These are phyloP conservation scores for Euplexia lucipara DNA, from an alignment of 2,888 invertebrate genomes.

Conservation along the genomic window DNA sequence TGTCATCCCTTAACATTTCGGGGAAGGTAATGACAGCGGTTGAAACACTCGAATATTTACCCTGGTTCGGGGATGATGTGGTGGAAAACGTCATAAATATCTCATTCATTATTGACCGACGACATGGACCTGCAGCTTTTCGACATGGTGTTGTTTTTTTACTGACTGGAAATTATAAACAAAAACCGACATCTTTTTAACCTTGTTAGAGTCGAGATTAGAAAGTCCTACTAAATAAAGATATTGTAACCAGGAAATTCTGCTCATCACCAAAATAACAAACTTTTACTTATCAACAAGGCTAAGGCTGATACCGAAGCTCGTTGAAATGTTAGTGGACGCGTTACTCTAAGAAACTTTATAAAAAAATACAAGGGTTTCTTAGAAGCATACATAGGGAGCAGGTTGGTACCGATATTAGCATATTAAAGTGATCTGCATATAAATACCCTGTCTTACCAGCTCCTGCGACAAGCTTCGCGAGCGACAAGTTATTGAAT, in stretches of 20 bases:
- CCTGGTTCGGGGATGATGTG: no score
- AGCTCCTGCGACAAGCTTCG: constrained; percentile 27
- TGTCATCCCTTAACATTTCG: no score
- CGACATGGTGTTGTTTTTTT: neutral
- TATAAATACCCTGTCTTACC: constrained; percentile 61
- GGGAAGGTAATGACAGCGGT: no score
- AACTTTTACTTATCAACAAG: no score
- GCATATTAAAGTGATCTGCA: constrained; percentile 70
- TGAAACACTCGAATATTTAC: no score
- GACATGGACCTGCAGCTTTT: no score
- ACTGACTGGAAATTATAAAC: neutral
- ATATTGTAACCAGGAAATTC: neutral
- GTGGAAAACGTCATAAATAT: no score
- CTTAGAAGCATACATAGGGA: constrained; percentile 28
- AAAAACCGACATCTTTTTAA: neutral
- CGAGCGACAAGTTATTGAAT: constrained; percentile 30
- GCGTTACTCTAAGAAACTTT: constrained; percentile 11
- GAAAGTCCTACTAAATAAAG: no score
- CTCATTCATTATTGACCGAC: no score
- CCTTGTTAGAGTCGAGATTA: neutral
- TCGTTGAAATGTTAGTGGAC: neutral
- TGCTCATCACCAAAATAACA: neutral
- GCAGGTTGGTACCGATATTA: constrained; percentile 53
- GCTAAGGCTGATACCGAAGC: neutral
- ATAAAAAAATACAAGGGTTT: constrained; percentile 21